Conservation (phyloP, 1,140 invertebrate genomes). For the Hesperophylax magnus region DNA sequence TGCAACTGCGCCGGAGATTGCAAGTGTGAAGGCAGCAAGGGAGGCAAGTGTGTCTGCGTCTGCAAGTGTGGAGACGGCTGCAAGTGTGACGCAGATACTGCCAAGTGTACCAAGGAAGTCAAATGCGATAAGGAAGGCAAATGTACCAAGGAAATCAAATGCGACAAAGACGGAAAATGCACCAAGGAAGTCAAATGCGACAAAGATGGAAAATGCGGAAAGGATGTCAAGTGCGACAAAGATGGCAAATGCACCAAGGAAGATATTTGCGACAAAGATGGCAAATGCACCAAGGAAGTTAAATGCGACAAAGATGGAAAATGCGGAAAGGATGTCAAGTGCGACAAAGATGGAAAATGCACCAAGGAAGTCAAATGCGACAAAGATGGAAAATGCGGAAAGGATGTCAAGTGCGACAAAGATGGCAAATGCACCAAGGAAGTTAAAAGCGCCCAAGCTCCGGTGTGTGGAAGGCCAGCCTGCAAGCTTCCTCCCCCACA, state of each 20-base stretch:
- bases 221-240: constrained; percentile 60
- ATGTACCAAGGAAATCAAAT: constrained; percentile 45
- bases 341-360: constrained; percentile 14
- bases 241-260: constrained; percentile 38
- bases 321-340: too few relatives aligned
- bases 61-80: too few relatives aligned
- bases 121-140: constrained; percentile 23
- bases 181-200: too few relatives aligned
- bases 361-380: constrained; percentile 45
- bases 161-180: constrained; percentile 14
- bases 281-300: constrained; percentile 36
- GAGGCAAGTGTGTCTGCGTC: too few relatives aligned
- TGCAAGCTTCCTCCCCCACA: too few relatives aligned
- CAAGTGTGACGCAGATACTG: too few relatives aligned
- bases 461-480: too few relatives aligned
- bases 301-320: constrained; percentile 21
- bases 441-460: background rate
- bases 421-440: constrained; percentile 38
- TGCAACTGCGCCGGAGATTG: too few relatives aligned
- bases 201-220: constrained; percentile 54
- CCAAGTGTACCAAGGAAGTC: constrained; percentile 36
- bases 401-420: constrained; percentile 48
- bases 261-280: constrained; percentile 51
- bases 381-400: background rate
- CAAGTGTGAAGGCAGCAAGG: too few relatives aligned